Evolutionary conservation across 2,888 invertebrate species (phyloP), one percentile per base, ranked within the genome.

Genomic region (Phaedon cochleariae): DNA sequence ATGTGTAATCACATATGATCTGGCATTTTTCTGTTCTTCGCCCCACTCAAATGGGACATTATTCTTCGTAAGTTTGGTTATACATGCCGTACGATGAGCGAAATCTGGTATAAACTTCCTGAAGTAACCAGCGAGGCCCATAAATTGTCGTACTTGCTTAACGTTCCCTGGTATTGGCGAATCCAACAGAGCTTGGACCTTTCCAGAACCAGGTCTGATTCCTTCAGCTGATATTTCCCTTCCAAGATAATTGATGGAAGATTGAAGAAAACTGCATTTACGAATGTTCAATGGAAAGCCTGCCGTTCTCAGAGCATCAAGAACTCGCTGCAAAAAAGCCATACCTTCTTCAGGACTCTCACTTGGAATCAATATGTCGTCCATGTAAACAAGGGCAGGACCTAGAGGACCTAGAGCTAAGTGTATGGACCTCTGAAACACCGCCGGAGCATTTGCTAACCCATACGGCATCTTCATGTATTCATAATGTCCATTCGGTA

Each of bases 391-490:
- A 9, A 66, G 17, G 4, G 65, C 58, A 22, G 62, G 48, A 58
- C n/a, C 22, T 58, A 65, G 34, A 45, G 18, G 22, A 5, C 63
- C 66, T 37, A 65, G 57, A 20, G 45, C 65, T 51, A 41, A 18
- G 29, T 65, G 62, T 15, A 65, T 45, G 5, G 18, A 22, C 49
- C 53, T 21, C 15, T 65, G 65, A 37, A 65, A 62, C 12, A 62
- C 62, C 10, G 65, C 53, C 5, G 62, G 65, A 5, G 58, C 58
- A 58, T 61, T 61, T 5, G 59, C 65, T 1, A 59, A 53, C 10
- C 66, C 62, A 59, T 64, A 64, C 6, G 63, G 67, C 63, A 67
- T 64, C 26, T 61, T 45, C 34, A 63, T 10, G 21, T n/a, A n/a
- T n/a, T n/a, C n/a, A n/a, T n/a, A n/a, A n/a, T n/a, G n/a, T n/a